Evolutionary conservation across 2,113 vertebrate species (phyloP).

Genomic region (Numenius arquata): DNA sequence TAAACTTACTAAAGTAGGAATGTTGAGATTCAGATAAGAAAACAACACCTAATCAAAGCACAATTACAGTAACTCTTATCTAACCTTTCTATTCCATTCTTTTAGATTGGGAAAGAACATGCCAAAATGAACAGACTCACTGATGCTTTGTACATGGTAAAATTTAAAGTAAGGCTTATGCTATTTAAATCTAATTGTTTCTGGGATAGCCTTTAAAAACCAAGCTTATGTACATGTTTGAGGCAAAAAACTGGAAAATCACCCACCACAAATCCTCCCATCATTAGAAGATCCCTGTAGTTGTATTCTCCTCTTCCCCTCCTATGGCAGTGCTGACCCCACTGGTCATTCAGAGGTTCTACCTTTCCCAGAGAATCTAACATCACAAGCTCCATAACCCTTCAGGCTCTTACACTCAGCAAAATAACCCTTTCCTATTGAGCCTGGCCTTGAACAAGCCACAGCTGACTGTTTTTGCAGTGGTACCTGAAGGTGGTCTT

Average conservation of each 20-base stretch:
- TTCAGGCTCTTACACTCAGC: not conserved
- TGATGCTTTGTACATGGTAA: conserved; percentile 93
- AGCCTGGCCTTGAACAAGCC: not conserved
- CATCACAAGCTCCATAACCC: not conserved
- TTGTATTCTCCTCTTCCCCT: not conserved
- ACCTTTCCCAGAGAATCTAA: not conserved
- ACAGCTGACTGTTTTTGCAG: not conserved
- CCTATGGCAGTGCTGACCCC: not conserved
- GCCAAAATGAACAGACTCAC: conserved; percentile 87
- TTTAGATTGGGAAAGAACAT: conserved; percentile 86
- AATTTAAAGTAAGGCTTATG: conserved; percentile 85
- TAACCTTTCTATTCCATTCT: conserved; percentile 14
- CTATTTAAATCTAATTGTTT: not conserved
- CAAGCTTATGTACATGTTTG: not conserved
- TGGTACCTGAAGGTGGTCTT: not conserved
- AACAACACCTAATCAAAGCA: not conserved
- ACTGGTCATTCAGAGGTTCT: not conserved
- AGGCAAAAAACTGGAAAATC: not conserved
- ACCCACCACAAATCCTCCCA: not conserved
- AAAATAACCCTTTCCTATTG: not conserved
- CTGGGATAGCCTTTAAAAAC: not conserved
- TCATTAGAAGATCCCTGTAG: not conserved
- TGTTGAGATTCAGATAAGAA: not conserved
- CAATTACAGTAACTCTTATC: not conserved
- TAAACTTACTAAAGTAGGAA: not conserved